Evolutionary conservation across 1,140 invertebrate genomes (phyloP).

Genomic region (Conus betulinus): DNA sequence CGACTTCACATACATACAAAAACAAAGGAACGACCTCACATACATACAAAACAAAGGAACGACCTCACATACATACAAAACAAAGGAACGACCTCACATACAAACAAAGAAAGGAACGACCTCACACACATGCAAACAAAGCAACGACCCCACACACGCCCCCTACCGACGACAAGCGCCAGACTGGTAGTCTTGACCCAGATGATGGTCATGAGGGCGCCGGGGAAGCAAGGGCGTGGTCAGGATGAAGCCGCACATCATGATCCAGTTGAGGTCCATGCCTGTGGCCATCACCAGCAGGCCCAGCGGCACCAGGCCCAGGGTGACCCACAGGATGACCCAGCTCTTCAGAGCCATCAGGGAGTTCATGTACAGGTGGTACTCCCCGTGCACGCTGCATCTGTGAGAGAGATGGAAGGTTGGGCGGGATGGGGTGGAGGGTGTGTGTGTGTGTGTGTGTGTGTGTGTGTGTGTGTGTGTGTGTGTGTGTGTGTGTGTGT

Average conservation of each 20-base stretch:
- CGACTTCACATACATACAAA: not conserved
- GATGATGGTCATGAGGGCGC: constrained; percentile 59
- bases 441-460: no score
- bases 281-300: constrained; percentile 52
- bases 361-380: constrained; percentile 53
- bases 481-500: no score
- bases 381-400: constrained; percentile 45
- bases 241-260: constrained; percentile 62
- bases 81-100: no score
- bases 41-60: no score
- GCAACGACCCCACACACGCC: no score
- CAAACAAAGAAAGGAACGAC: no score
- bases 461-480: no score
- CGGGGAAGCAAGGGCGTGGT: constrained; percentile 66
- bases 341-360: constrained; percentile 61
- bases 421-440: not conserved
- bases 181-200: constrained; percentile 62
- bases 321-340: constrained; percentile 68
- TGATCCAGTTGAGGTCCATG: constrained; percentile 66
- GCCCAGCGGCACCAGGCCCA: constrained; percentile 62
- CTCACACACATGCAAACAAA: no score
- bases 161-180: constrained; percentile 59
- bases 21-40: no score
- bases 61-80: no score
- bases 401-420: not conserved